Conservation (phyloP, 2,888 invertebrate genomes). For the Agrenia bidenticulata region DNA sequence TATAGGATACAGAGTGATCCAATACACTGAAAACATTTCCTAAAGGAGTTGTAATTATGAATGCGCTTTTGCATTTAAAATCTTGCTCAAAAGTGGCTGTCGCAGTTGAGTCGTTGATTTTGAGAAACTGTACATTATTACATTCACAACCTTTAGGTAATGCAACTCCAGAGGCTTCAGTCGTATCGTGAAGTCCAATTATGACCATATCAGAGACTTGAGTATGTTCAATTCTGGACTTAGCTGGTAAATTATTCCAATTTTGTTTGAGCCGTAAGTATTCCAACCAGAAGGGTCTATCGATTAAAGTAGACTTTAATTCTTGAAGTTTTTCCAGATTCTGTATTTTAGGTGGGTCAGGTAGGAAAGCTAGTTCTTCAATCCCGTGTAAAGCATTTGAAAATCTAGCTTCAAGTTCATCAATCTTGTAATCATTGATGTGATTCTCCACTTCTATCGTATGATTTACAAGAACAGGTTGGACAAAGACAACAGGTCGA, state of each 20-base stretch:
- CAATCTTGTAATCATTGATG: slow-evolving; percentile 18
- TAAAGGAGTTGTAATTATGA: slow-evolving; percentile 21
- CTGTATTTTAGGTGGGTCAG: not conserved
- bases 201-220: slow-evolving; percentile 19
- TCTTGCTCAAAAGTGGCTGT: not conserved
- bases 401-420: slow-evolving; percentile 4
- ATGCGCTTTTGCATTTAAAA: slow-evolving; percentile 36
- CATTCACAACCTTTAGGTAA: slow-evolving; percentile 38
- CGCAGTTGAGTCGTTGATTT: slow-evolving; percentile 9
- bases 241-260: slow-evolving; percentile 9
- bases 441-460: slow-evolving; percentile 24
- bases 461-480: slow-evolving; percentile 21
- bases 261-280: slow-evolving; percentile 31
- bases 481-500: slow-evolving; percentile 32
- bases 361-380: not conserved
- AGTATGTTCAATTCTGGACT: slow-evolving; percentile 23
- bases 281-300: slow-evolving; percentile 42
- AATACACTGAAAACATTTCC: slow-evolving; percentile 30
- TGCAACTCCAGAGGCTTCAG: not conserved
- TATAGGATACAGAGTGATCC: slow-evolving; percentile 38
- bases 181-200: slow-evolving; percentile 22
- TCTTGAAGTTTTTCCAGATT: slow-evolving; percentile 2
- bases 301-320: not conserved
- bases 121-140: slow-evolving; percentile 29
- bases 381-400: not conserved